Percentiles rank a stretch among this genome's conserved stretches.
Evolutionary conservation across 2,797 vertebrate genomes (phyloP).

Genomic region (Oceanodroma leucorhoa): DNA sequence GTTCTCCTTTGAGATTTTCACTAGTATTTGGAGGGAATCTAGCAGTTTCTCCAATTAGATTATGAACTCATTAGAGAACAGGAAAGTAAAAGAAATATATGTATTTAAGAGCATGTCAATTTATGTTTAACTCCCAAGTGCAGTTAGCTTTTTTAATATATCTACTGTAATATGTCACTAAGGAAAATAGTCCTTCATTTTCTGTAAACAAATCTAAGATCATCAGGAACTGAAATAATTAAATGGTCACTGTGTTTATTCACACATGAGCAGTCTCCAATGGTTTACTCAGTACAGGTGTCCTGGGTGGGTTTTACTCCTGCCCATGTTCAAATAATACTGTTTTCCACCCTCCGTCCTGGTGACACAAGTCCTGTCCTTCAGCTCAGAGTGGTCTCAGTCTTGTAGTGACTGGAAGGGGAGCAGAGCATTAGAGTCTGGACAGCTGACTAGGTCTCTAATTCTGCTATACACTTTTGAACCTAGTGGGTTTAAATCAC

Average conservation of each 20-base stretch:
- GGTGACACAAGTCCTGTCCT: neutral
- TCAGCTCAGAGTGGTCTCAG: neutral
- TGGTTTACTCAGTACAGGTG: neutral
- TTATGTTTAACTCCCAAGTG: slow-evolving; percentile 57
- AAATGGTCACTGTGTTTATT: neutral
- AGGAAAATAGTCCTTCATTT: slow-evolving; percentile 42
- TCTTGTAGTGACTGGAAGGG: neutral
- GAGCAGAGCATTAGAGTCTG: neutral
- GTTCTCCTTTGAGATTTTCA: slow-evolving; percentile 67
- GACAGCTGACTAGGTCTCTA: neutral
- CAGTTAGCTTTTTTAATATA: slow-evolving; percentile 14
- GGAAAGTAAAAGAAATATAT: slow-evolving; percentile 41
- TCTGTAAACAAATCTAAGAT: slow-evolving; percentile 29
- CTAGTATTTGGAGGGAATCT: slow-evolving; percentile 50
- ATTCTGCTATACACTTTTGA: neutral
- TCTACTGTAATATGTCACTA: slow-evolving; percentile 7
- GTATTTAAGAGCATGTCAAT: slow-evolving; percentile 60
- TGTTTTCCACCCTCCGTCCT: neutral
- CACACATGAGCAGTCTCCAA: neutral
- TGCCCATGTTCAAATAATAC: neutral
- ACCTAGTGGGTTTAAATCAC: neutral
- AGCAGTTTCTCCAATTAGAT: slow-evolving; percentile 70
- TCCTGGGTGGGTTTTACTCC: neutral
- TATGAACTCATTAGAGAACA: slow-evolving; percentile 62
- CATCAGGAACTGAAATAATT: neutral